Evolutionary conservation across 2,113 vertebrate genomes (phyloP), one percentile per base, ranked within the genome.

Genomic region (Mungos mungo): DNA sequence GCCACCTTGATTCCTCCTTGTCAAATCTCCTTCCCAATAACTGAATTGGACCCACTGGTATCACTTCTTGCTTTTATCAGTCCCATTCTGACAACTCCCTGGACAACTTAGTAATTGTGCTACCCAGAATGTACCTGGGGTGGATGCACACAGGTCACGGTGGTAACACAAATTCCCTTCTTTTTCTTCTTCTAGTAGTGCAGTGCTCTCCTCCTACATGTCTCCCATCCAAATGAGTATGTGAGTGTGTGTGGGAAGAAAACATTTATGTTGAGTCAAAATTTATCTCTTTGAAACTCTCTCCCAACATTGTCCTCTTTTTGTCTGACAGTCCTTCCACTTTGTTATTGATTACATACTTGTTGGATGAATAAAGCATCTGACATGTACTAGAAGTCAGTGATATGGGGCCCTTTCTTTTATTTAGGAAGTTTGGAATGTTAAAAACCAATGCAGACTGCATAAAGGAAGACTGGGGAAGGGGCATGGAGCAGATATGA

Each of bases 311-410:
- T 87, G 45, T 93, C 8, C 41, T 83, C 0, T 84, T 80, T 95
- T 83, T 47, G 9, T 31, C 35, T 41, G 72, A 47, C 6, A 77
- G 35, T 38, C 12, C 45, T 89, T 86, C 27, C n/a, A 16, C 13
- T 77, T 84, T 80, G 19, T 68, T 95, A 41, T 77, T 76, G 81
- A 90, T 76, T 65, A 4, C 15, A 33, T 87, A 25, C n/a, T 54
- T 95, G 50, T 33, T 35, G 81, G 77, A 77, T 60, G 50, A 84
- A 92, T 87, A 65, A 96, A 79, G 95, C 18, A 16, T 65, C 54
- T 89, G 18, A 19, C 16, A 74, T 54, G 83, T 31, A n/a, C 4
- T 35, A 92, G 35, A 84, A 71, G 21, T 76, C 93, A 66, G 29
- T 86, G 57, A 45, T 27, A 9, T 12, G 41, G n/a, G 88, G 27